Evolutionary conservation across 2,797 vertebrate species (phyloP).

Genomic region (Parotocinclus haroldoi): DNA sequence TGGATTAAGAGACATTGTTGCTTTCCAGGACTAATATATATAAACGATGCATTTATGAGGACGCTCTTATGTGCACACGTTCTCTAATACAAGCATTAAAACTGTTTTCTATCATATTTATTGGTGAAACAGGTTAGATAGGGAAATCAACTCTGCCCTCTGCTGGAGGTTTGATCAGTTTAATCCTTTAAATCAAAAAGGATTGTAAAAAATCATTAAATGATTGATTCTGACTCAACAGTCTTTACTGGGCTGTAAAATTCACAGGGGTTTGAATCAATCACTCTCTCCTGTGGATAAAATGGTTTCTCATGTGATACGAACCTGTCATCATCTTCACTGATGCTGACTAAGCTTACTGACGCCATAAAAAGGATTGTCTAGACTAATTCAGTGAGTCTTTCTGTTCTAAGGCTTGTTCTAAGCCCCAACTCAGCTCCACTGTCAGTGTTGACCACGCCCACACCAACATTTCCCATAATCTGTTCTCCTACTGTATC

Average conservation of each 20-base stretch:
- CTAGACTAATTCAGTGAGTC: conserved; percentile 1
- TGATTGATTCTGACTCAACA: too few species aligned
- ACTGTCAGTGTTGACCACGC: background rate
- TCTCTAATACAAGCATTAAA: too few species aligned
- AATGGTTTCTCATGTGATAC: background rate
- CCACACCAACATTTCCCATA: background rate
- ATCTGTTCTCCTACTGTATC: background rate
- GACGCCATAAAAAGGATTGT: conserved; percentile 2
- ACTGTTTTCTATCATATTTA: background rate
- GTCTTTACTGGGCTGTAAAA: too few species aligned
- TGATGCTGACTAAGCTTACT: background rate
- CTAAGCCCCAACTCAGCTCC: background rate
- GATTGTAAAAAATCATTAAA: too few species aligned
- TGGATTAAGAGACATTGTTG: background rate
- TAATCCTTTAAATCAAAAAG: too few species aligned
- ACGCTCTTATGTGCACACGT: background rate
- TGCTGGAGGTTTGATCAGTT: conserved; percentile 23
- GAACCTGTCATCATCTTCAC: background rate
- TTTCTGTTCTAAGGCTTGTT: background rate
- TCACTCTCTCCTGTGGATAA: too few species aligned
- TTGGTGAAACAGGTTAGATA: background rate
- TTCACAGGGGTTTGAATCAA: too few species aligned
- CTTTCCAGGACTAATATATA: conserved; percentile 10
- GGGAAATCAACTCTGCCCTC: conserved; percentile 37
- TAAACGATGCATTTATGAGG: conserved; percentile 1